A percentile compares a stretch with the other conserved stretches of the same genome.
phyloP scores from a whole-genome alignment of 2,113 vertebrate genomes.

The Phylloscopus trochiloides region DNA sequence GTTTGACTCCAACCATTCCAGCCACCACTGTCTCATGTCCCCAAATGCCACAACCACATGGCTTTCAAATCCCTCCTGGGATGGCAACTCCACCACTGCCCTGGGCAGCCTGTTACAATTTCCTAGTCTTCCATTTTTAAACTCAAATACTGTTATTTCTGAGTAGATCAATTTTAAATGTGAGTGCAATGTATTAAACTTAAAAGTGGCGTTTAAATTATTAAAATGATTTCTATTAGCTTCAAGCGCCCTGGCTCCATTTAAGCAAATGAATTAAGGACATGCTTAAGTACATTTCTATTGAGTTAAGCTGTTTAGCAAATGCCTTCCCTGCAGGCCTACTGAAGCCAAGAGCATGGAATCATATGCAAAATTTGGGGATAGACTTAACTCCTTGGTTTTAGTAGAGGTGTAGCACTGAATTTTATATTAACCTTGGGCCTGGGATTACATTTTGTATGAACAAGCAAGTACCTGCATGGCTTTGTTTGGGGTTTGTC shows the following conservation, averaged over 20 bases:
- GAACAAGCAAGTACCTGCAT: neutral
- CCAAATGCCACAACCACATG: neutral
- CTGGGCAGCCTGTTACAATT: neutral
- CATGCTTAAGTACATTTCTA: constrained; percentile 38
- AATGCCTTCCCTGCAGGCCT: constrained; percentile 3
- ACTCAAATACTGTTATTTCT: neutral
- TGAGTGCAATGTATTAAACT: constrained; percentile 5
- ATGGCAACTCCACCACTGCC: neutral
- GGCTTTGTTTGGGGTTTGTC: neutral
- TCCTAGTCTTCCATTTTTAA: neutral
- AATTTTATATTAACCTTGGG: neutral
- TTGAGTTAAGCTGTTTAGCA: constrained; percentile 25
- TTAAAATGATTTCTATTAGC: constrained; percentile 15
- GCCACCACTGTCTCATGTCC: neutral
- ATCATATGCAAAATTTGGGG: neutral
- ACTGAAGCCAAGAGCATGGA: neutral
- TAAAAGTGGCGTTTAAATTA: constrained; percentile 42
- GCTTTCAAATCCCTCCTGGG: neutral
- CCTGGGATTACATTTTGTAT: neutral
- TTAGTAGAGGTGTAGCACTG: neutral
- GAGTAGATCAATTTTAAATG: constrained; percentile 13
- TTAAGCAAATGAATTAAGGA: constrained; percentile 35
- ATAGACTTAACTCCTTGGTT: neutral
- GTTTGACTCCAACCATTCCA: neutral
- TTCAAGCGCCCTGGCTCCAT: neutral